Percentiles rank a stretch among this genome's conserved stretches.
Evolutionary conservation across 2,113 vertebrate genomes (phyloP).

Genomic region (Bubo bubo): DNA sequence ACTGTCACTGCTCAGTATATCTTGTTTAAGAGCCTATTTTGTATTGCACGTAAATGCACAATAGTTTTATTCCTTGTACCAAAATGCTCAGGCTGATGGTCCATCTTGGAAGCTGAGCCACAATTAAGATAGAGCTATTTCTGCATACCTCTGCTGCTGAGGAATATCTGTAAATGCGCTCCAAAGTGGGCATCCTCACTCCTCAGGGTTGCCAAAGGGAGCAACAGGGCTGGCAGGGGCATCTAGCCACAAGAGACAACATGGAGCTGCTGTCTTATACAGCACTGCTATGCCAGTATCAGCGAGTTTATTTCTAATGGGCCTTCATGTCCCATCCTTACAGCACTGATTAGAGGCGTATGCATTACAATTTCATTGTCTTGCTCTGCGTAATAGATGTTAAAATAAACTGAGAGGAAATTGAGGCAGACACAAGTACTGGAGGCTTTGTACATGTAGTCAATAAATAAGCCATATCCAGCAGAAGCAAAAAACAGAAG

Average conservation of each 20-base stretch:
- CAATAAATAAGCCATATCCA: background rate
- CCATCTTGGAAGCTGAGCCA: background rate
- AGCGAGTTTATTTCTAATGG: background rate
- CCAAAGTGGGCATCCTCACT: background rate
- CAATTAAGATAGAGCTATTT: background rate
- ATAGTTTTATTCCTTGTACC: background rate
- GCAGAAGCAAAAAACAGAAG: background rate
- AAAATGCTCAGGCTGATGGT: background rate
- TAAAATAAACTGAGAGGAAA: background rate
- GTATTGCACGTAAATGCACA: too few species aligned
- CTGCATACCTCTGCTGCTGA: background rate
- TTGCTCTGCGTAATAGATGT: background rate
- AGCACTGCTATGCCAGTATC: background rate
- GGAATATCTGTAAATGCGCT: background rate
- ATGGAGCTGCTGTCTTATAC: background rate
- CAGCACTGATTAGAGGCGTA: background rate
- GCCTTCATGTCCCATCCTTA: background rate
- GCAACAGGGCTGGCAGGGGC: background rate
- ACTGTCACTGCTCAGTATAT: background rate
- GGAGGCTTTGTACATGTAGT: background rate
- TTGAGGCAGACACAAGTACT: background rate
- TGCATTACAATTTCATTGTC: rapidly evolving
- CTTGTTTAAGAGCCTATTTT: background rate
- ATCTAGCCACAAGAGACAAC: background rate
- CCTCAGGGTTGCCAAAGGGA: background rate